phyloP scores from a whole-genome alignment of 1,140 invertebrate genomes.

The Camponotus pennsylvanicus region DNA sequence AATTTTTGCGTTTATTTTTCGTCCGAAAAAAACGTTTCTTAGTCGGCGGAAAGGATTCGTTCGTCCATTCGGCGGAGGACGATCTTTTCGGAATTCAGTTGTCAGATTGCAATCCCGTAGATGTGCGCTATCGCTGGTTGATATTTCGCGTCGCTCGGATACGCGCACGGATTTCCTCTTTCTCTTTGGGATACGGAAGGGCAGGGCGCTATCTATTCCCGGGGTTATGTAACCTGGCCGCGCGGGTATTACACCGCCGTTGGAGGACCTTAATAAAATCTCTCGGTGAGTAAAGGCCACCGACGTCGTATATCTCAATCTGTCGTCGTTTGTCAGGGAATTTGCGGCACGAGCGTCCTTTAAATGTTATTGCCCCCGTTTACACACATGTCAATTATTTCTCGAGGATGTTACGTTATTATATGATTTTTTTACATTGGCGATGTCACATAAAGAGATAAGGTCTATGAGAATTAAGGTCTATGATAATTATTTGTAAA shows the following conservation, averaged over 20 bases:
- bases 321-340: conserved; percentile 63
- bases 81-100: conserved; percentile 54
- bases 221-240: conserved; percentile 44
- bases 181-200: conserved; percentile 16
- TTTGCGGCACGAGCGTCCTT: conserved; percentile 49
- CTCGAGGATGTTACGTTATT: conserved; percentile 30
- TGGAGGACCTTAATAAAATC: conserved; percentile 63
- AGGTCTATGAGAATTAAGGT: too few species aligned
- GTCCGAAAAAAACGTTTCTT: neutral
- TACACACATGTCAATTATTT: conserved; percentile 59
- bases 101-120: conserved; percentile 41
- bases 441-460: neutral
- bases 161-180: conserved; percentile 16
- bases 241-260: conserved; percentile 54
- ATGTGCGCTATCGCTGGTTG: conserved; percentile 28
- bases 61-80: conserved; percentile 6
- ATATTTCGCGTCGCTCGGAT: conserved; percentile 38
- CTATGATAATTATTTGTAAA: neutral
- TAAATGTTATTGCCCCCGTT: conserved; percentile 56
- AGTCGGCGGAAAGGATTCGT: conserved; percentile 33
- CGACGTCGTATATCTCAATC: conserved; percentile 58
- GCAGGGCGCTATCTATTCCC: conserved; percentile 45
- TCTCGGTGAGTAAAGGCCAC: conserved; percentile 58
- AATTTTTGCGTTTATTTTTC: conserved; percentile 57
- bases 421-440: neutral